Percentiles rank a stretch among this genome's conserved stretches.
These are phyloP conservation scores for Parus major DNA, from an alignment of 2,113 vertebrate genomes.

Conservation along the genomic window DNA sequence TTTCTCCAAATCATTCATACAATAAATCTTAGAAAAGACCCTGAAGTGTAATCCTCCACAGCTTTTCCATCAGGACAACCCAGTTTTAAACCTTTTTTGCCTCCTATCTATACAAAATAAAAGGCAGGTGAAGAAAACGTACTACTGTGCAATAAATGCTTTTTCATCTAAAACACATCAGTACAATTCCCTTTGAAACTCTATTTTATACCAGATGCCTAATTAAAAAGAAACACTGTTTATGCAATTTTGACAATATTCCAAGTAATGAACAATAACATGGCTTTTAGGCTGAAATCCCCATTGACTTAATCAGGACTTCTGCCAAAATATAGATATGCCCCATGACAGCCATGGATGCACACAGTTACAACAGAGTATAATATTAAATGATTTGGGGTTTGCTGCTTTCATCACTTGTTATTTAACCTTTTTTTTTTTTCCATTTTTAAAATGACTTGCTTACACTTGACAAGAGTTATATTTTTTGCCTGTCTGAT, in stretches of 20 bases:
- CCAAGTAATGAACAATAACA: not conserved
- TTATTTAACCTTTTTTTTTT: not conserved
- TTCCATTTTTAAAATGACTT: not conserved
- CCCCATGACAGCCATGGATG: not conserved
- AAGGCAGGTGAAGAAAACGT: not conserved
- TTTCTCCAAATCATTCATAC: not conserved
- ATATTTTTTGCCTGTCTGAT: not conserved
- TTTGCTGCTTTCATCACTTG: not conserved
- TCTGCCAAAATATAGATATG: not conserved
- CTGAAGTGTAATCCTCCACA: not conserved
- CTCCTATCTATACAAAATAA: not conserved
- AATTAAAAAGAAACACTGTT: not conserved
- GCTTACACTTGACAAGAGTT: not conserved
- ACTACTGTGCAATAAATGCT: not conserved
- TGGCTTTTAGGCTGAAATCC: not conserved
- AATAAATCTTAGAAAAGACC: not conserved
- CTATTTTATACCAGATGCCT: not conserved
- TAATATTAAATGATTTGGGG: not conserved
- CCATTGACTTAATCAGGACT: not conserved
- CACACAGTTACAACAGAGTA: not conserved
- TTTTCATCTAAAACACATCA: not conserved
- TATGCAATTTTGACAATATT: not conserved
- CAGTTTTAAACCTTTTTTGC: not conserved
- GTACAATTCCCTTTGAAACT: not conserved
- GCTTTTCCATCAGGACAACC: not conserved